Conservation (phyloP, 2,888 invertebrate species). For the Celastrina argiolus region DNA sequence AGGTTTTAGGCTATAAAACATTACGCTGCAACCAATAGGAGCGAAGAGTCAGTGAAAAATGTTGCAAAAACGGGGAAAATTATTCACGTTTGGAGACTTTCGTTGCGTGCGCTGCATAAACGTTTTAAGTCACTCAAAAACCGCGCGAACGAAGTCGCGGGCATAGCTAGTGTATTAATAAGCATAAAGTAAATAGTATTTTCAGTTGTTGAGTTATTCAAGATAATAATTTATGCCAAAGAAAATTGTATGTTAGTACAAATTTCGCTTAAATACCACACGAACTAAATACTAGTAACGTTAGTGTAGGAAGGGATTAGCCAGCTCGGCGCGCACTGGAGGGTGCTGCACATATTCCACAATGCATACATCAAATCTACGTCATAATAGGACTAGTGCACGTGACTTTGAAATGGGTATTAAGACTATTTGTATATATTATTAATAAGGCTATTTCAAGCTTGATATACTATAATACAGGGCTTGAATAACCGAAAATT, state of each 20-base stretch:
- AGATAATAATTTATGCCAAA: not conserved
- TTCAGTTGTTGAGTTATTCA: not conserved
- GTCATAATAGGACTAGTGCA: not conserved
- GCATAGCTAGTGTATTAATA: too few species aligned
- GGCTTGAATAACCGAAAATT: too few species aligned
- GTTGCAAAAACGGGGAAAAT: too few species aligned
- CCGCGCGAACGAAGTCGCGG: too few species aligned
- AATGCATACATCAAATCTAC: conserved; percentile 15
- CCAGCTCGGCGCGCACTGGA: conserved; percentile 8
- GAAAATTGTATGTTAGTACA: not conserved
- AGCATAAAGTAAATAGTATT: not conserved
- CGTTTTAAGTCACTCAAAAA: too few species aligned
- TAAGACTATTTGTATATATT: not conserved
- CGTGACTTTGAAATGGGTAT: not conserved
- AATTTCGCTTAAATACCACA: conserved; percentile 1
- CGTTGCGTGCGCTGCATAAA: too few species aligned
- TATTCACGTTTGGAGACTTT: too few species aligned
- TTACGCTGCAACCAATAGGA: too few species aligned
- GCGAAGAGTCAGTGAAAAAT: too few species aligned
- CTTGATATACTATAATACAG: too few species aligned
- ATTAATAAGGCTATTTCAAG: not conserved
- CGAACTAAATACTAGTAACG: conserved; percentile 15
- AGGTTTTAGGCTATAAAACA: too few species aligned
- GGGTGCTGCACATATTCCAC: conserved; percentile 16
- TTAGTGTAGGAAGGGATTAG: conserved; percentile 9